These are phyloP conservation scores for Melinaea menophilus DNA, from an alignment of 2,888 invertebrate species.

Conservation along the genomic window DNA sequence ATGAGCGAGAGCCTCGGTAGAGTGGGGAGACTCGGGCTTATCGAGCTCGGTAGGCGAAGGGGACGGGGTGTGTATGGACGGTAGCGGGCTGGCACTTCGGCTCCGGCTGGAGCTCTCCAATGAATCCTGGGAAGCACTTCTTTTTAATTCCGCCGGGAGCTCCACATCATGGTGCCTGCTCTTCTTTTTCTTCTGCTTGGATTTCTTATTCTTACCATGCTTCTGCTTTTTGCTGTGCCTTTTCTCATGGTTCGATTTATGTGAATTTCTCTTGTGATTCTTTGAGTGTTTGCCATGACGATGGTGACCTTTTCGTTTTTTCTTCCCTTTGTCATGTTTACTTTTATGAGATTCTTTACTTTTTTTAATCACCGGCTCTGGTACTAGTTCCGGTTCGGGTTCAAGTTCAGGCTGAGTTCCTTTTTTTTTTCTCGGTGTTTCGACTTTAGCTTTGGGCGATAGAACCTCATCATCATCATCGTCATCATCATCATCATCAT, in stretches of 20 bases:
- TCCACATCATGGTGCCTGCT: conserved; percentile 55
- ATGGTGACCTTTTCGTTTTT: conserved; percentile 69
- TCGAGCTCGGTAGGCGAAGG: conserved; percentile 60
- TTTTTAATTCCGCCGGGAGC: conserved; percentile 41
- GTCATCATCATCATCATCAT: conserved; percentile 12
- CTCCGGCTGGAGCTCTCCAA: conserved; percentile 65
- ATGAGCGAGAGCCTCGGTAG: conserved; percentile 47
- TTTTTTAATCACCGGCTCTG: conserved; percentile 43
- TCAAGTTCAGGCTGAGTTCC: conserved; percentile 8
- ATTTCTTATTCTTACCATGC: conserved; percentile 63
- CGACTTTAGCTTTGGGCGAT: conserved; percentile 2
- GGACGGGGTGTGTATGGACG: conserved; percentile 66
- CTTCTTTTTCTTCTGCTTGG: conserved; percentile 71
- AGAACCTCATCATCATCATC: conserved; percentile 7
- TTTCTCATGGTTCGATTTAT: conserved; percentile 52
- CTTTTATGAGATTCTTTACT: conserved; percentile 65
- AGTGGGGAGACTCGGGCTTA: conserved; percentile 21
- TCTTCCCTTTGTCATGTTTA: conserved; percentile 63
- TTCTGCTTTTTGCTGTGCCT: conserved; percentile 61
- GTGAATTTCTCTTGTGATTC: conserved; percentile 60
- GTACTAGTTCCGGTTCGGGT: conserved; percentile 21
- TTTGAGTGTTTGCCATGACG: conserved; percentile 73
- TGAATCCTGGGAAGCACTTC: conserved; percentile 54
- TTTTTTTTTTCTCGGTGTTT: conserved; percentile 10
- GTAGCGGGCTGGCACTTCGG: conserved; percentile 67